Conservation (phyloP, 2,888 invertebrate genomes). For the Pammene fasciana region DNA sequence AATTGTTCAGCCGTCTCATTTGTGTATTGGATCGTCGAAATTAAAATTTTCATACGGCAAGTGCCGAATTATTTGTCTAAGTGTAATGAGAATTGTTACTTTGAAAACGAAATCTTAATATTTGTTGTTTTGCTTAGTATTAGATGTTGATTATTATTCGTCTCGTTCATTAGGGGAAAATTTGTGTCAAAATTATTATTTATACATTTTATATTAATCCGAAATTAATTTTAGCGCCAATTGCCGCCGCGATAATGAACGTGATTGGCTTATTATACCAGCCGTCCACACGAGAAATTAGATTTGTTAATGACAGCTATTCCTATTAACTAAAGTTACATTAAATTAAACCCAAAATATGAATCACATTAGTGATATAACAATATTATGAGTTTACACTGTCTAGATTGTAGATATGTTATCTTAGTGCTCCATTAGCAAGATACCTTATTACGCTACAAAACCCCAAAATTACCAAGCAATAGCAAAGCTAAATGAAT, state of each 20-base stretch:
- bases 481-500: slow-evolving; percentile 17
- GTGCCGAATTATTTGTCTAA: background rate
- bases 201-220: background rate
- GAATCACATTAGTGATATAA: too few species aligned
- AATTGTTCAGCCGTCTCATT: slow-evolving; percentile 46
- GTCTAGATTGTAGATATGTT: too few species aligned
- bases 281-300: too few species aligned
- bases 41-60: slow-evolving; percentile 17
- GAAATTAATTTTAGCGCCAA: background rate
- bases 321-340: too few species aligned
- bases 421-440: too few species aligned
- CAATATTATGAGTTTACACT: too few species aligned
- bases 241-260: background rate
- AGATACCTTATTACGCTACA: too few species aligned
- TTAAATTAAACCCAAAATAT: too few species aligned
- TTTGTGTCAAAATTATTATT: too few species aligned
- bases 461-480: background rate
- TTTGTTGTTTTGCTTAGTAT: background rate
- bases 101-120: background rate
- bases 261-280: too few species aligned
- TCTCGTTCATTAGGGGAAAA: too few species aligned
- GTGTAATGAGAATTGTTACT: background rate
- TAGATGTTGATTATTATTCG: background rate
- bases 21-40: slow-evolving; percentile 31
- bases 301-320: too few species aligned